Evolutionary conservation across 2,797 vertebrate species (phyloP), one percentile per base, ranked within the genome.

Genomic region (Catamblyrhynchus diadema): DNA sequence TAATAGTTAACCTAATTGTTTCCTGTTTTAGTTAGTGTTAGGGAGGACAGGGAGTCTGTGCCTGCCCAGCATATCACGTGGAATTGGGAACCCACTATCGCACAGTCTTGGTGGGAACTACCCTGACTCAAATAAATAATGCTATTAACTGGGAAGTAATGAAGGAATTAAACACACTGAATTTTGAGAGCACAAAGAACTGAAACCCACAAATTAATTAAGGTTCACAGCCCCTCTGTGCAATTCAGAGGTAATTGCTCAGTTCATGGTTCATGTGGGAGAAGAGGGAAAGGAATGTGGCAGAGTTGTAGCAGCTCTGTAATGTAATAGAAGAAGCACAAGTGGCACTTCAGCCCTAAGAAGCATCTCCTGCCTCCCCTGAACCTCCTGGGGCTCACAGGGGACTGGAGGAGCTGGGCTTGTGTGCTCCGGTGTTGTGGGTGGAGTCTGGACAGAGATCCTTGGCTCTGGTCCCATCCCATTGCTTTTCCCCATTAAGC

Each of bases 401-500:
- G 9, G 42, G 47, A 25, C 60, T 57, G 62, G 47, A 73, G 78
- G 39, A 62, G 12, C 3, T 1, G 22, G 39, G 7, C 14, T 25
- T 32, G 37, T 5, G 6, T 0, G 0, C 20, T 56, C 16, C 1
- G 0, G 1, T 28, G 50, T 62, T 48, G 23, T 37, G 20, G 7
- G 24, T 23, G 1, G 17, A 56, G 53, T 8, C 2, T 0, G 66
- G 37, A 48, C 45, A 41, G 53, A 65, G 33, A 62, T 27, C 66
- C 37, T 48, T 22, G 70, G 27, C 48, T 59, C 64, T 10, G 25
- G 39, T 11, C 37, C 48, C 67, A 22, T 53, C 32, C 72, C 1
- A 0, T 19, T 18, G 9, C 61, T 30, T 25, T 28, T 54, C 28
- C 28, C 37, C 2, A 2, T 37, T 71, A 42, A n/a, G 44, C 28